Evolutionary conservation across 2,888 invertebrate genomes (phyloP), one percentile per base, ranked within the genome.

Genomic region (Spicauda simplicius): DNA sequence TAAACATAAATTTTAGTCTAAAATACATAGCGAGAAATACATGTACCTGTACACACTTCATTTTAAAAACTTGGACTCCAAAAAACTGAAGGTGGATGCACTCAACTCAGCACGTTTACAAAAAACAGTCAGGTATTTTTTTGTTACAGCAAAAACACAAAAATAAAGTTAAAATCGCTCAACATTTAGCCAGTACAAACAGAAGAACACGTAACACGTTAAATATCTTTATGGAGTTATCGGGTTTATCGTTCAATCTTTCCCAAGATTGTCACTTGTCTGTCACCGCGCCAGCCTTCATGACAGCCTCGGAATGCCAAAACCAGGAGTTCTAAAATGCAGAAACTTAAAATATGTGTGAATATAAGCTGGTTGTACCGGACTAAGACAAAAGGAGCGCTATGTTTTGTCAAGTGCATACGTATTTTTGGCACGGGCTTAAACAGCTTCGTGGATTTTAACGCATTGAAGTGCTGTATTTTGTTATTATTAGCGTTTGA

Each of bases 221-320:
- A 53, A 59, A 55, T 54, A 63, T 56, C 63, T 63, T 63, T 63
- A 63, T 62, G 54, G 45, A 41, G 54, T 63, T 55, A 63, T 63
- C 63, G 56, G 18, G 52, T 52, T 67, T 67, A 67, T 67, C 66
- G 61, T 67, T 10, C 48, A 61, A 67, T 67, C 67, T 67, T 67
- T 67, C 67, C 52, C 67, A 67, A 61, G 67, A 67, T 20, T 37
- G 60, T 60, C 66, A 61, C 56, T 33, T 50, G 60, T 58, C 58
- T 45, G 59, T 67, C 67, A 57, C 37, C 54, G 66, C 33, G 60
- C 48, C 60, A 60, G 50, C 50, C 37, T 60, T 60, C 60, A 55
- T 56, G 48, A 56, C 56, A 30, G 56, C 50, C 55, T 56, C 54
- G 25, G 66, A 61, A 61, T 67, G 60, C 60, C 66, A 61, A 67